phyloP scores from a whole-genome alignment of 1,140 invertebrate species.

The Drosophila chauvacae region DNA sequence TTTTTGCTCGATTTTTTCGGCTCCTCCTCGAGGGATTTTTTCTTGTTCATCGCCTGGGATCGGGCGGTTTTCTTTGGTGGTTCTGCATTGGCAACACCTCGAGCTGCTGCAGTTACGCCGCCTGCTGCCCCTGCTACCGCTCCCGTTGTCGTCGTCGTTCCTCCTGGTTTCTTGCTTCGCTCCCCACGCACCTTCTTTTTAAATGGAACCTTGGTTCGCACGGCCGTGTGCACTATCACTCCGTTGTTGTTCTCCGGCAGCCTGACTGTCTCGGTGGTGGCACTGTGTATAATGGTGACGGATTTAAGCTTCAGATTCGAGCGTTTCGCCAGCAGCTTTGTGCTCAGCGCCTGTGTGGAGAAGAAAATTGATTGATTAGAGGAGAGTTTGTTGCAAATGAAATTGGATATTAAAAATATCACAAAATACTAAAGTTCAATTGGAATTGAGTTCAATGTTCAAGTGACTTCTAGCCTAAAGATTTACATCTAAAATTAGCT shows the following conservation, averaged over 20 bases:
- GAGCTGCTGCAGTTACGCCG: neutral
- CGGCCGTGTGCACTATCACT: slow-evolving; percentile 90
- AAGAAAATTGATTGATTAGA: slow-evolving; percentile 22
- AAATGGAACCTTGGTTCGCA: slow-evolving; percentile 90
- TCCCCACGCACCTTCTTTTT: slow-evolving; percentile 90
- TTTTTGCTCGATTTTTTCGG: slow-evolving; percentile 82
- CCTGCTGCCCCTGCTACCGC: slow-evolving; percentile 9
- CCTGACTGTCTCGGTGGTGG: slow-evolving; percentile 92
- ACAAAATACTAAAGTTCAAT: neutral
- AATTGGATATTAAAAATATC: neutral
- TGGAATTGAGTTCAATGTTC: neutral
- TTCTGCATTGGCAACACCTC: slow-evolving; percentile 16
- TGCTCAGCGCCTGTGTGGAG: slow-evolving; percentile 90
- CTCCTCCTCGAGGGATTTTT: slow-evolving; percentile 81
- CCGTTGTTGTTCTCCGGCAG: slow-evolving; percentile 90
- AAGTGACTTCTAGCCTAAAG: slow-evolving; percentile 20
- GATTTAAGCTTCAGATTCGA: slow-evolving; percentile 92
- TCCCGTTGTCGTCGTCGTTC: slow-evolving; percentile 12
- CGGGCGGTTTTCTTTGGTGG: slow-evolving; percentile 61
- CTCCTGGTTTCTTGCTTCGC: slow-evolving; percentile 84
- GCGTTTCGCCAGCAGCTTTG: slow-evolving; percentile 90
- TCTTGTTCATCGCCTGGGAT: slow-evolving; percentile 58
- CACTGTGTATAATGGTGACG: slow-evolving; percentile 93
- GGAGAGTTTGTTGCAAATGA: slow-evolving; percentile 1
- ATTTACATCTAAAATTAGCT: slow-evolving; percentile 36